Evolutionary conservation across 2,797 vertebrate species (phyloP), one percentile per base, ranked within the genome.

Genomic region (Bovichtus diacanthus): DNA sequence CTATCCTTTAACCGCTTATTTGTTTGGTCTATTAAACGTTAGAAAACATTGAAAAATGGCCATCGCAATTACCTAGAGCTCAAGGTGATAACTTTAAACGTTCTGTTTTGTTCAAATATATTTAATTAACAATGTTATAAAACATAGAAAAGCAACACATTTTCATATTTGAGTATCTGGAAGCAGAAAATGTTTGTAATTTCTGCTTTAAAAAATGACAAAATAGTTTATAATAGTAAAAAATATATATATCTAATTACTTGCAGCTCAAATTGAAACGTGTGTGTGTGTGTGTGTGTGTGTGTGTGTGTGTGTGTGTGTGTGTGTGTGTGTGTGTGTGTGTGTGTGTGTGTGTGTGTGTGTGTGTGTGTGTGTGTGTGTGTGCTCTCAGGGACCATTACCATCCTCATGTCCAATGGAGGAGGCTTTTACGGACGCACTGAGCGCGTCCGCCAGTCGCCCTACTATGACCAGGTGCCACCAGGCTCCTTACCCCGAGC

Each of bases 401-500:
- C 34, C 63, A 83, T 92, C 87, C 92, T 87, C 91, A 96, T 96
- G 95, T 95, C 94, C 92, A 80, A 93, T 85, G 93, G 91, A 87
- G 93, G 87, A 88, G 88, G 76, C 19, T 81, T 75, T 47, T 70
- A 82, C 3, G 93, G 93, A 87, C 93, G 76, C 88, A 77, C 89
- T 94, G 94, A 94, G 87, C 88, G 88, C 60, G 84, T 77, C 80
- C 81, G 82, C 80, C 91, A 88, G 74, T 81, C 58, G 69, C 92
- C 88, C 1, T 86, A 93, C 68, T 96, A 96, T 27, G 94, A 96
- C 74, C 94, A 95, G 74, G 95, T 95, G 1, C 90, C 95, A 0
- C 31, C 50, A 1, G 95, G 89, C 41, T 76, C 91, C 0, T 60
- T 93, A 46, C 70, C 61, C 13, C 74, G 69, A 41, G 72, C 83